These are phyloP conservation scores for Drosophila funebris DNA, from an alignment of 1,140 invertebrate genomes.

Conservation along the genomic window DNA sequence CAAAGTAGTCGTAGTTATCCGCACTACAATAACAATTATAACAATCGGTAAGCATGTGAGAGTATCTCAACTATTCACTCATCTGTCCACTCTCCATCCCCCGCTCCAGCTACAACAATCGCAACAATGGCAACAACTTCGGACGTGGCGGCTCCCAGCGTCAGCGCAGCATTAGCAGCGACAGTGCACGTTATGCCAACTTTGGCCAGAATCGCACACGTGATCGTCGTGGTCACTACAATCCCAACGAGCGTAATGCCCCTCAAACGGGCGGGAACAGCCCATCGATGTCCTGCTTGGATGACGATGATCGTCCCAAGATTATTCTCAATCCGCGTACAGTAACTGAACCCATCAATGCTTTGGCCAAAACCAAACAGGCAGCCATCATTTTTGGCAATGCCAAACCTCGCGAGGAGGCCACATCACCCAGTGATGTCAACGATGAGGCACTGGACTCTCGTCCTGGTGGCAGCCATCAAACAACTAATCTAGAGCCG, in stretches of 20 bases:
- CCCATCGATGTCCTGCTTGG: constrained; percentile 53
- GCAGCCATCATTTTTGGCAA: constrained; percentile 93
- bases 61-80: not conserved
- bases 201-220: constrained; percentile 77
- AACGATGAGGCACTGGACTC: not conserved
- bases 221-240: constrained; percentile 69
- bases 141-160: not conserved
- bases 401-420: constrained; percentile 90
- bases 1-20: constrained; percentile 53
- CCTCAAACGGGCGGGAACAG: not conserved
- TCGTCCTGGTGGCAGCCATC: constrained; percentile 13
- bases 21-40: constrained; percentile 24
- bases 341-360: constrained; percentile 92
- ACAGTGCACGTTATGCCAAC: constrained; percentile 44
- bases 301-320: constrained; percentile 90
- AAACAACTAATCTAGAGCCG: not conserved
- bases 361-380: constrained; percentile 91
- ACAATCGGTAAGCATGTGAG: constrained; percentile 40
- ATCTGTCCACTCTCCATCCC: not conserved
- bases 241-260: constrained; percentile 43
- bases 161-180: constrained; percentile 31
- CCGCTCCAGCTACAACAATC: constrained; percentile 31
- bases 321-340: constrained; percentile 92
- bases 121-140: constrained; percentile 11
- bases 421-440: not conserved